Conservation (phyloP, 2,797 vertebrate genomes). For the Perodicticus potto region DNA sequence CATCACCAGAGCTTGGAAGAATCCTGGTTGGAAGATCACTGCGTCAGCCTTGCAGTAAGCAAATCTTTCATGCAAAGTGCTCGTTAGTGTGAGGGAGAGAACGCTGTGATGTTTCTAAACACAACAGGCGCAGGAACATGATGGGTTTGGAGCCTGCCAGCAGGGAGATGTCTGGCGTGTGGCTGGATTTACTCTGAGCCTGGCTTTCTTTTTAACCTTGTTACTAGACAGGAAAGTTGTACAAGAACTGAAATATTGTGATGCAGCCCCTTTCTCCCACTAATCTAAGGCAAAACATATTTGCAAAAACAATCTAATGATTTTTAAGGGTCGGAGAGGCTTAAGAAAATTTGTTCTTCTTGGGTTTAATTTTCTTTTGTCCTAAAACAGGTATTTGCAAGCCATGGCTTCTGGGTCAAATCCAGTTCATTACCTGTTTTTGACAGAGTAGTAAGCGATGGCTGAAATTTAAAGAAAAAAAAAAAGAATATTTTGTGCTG, state of each 20-base stretch:
- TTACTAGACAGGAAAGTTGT: background rate
- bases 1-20: background rate
- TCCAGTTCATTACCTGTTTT: background rate
- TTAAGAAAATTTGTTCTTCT: background rate
- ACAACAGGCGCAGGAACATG: background rate
- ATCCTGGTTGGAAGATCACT: background rate
- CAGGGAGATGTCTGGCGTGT: background rate
- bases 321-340: background rate
- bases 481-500: background rate
- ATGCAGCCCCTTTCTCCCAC: background rate
- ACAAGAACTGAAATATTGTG: background rate
- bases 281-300: background rate
- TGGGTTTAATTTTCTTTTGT: background rate
- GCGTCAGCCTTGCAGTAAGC: background rate
- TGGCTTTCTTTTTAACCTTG: background rate
- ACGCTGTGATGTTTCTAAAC: too few relatives aligned
- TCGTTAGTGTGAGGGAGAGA: background rate
- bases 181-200: background rate
- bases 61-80: background rate
- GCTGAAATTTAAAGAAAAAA: background rate
- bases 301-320: background rate
- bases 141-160: background rate
- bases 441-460: fast-evolving
- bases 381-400: background rate
- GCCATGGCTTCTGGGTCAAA: background rate